Evolutionary conservation across 2,113 vertebrate species (phyloP), one percentile per base, ranked within the genome.

Genomic region (Anguilla japonica): DNA sequence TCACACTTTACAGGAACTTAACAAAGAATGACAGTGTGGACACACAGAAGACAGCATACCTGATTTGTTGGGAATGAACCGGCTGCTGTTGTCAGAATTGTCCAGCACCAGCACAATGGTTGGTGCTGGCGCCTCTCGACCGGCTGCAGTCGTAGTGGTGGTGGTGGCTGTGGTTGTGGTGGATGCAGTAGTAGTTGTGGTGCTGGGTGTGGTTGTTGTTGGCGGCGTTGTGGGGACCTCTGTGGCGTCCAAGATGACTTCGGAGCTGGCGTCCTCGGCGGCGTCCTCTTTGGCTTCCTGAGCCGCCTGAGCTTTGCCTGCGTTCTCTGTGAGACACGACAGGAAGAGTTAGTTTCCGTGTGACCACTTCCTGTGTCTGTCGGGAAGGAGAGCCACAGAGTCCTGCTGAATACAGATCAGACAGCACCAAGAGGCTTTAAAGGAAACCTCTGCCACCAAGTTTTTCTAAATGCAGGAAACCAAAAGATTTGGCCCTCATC

Each of bases 11-110:
- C 13, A 39, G 34, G 40, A 41, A 18, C 40, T 60, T 20, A 43
- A 26, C 3, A 18, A 7, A 20, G 67, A 85, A 50, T 29, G 79
- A 4, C 34, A 46, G 34, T 75, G 4, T 5, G 46, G 16, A 29
- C 34, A 29, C 71, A 75, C n/a, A 15, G 7, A 15, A 50, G 83
- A 8, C 20, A 56, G 40, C 16, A 9, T 91, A 96, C 96, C 96
- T 92, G 95, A 92, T 92, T 91, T 92, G 91, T 95, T 93, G 16
- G 93, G 92, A 67, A 14, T 56, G 20, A 92, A 91, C 2, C 92
- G 92, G 79, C 91, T 93, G 89, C 94, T 92, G 91, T 93, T 95
- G 81, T 95, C 94, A 26, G 91, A 93, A 90, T 95, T 94, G 89
- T 95, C 95, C 71, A 94, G 93, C 5, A 90, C 15, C 6, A 94